These are phyloP conservation scores for Tipula helvola DNA, from an alignment of 2,888 invertebrate genomes.

Conservation along the genomic window DNA sequence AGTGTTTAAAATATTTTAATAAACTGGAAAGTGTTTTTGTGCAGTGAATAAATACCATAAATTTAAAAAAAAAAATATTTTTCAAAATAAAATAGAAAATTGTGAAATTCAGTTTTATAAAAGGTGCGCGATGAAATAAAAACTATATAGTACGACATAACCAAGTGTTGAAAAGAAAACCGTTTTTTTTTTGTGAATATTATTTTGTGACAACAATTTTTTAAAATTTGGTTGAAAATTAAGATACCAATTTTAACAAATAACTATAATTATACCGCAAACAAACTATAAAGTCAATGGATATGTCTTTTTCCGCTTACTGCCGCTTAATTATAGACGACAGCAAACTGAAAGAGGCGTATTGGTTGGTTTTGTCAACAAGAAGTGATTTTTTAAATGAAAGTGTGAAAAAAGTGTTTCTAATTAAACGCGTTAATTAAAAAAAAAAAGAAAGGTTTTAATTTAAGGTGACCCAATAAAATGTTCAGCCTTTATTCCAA, in stretches of 20 bases:
- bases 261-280: background rate
- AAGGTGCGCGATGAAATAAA: background rate
- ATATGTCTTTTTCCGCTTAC: slow-evolving; percentile 40
- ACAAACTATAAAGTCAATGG: slow-evolving; percentile 21
- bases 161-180: background rate
- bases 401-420: background rate
- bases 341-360: slow-evolving; percentile 38
- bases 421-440: background rate
- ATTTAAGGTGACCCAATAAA: background rate
- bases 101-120: background rate
- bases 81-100: background rate
- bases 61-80: background rate
- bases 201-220: background rate
- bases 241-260: background rate
- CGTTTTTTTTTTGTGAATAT: background rate
- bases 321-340: slow-evolving; percentile 34
- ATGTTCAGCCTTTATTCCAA: no score
- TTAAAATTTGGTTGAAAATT: background rate
- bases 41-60: background rate
- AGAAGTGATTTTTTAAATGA: background rate
- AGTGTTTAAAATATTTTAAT: background rate
- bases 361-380: slow-evolving; percentile 23
- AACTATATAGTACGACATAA: background rate
- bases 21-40: background rate
- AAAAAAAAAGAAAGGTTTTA: background rate